A percentile compares a stretch with the other conserved stretches of the same genome.
phyloP scores from a whole-genome alignment of 2,113 vertebrate genomes.

The Xiphophorus maculatus region DNA sequence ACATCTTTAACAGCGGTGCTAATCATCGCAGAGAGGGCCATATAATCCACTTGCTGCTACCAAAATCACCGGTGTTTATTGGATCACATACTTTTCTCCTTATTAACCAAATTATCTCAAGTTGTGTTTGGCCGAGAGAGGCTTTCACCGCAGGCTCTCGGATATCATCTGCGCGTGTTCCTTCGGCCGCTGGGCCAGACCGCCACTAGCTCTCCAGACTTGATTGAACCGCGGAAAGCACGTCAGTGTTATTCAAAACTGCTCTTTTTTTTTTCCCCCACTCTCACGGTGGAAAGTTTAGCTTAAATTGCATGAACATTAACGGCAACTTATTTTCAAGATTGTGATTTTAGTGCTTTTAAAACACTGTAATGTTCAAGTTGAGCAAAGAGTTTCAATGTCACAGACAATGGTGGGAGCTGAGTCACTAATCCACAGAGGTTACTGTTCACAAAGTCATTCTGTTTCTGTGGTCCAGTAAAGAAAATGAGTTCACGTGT shows the following conservation, averaged over 20 bases:
- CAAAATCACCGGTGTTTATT: neutral
- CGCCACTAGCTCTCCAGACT: constrained; percentile 37
- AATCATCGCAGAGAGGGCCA: neutral
- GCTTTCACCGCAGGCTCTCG: constrained; percentile 46
- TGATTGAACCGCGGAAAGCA: constrained; percentile 53
- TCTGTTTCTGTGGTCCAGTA: constrained; percentile 5
- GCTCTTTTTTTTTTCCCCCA: constrained; percentile 11
- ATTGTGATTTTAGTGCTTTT: constrained; percentile 29
- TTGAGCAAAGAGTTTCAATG: constrained; percentile 26
- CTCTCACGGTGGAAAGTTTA: constrained; percentile 23
- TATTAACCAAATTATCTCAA: constrained; percentile 23
- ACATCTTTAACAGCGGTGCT: neutral
- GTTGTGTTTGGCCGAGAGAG: neutral
- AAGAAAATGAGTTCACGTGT: constrained; percentile 13
- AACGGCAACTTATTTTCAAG: constrained; percentile 37
- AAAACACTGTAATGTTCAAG: constrained; percentile 45
- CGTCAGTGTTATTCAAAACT: constrained; percentile 41
- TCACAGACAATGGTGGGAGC: neutral
- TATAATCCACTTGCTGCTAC: neutral
- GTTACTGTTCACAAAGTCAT: neutral
- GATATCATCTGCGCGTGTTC: constrained; percentile 34
- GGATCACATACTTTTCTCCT: neutral
- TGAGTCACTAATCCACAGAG: neutral
- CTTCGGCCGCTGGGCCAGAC: constrained; percentile 54
- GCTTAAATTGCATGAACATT: constrained; percentile 46